Evolutionary conservation across 2,113 vertebrate species (phyloP).

Genomic region (Albula goreensis): DNA sequence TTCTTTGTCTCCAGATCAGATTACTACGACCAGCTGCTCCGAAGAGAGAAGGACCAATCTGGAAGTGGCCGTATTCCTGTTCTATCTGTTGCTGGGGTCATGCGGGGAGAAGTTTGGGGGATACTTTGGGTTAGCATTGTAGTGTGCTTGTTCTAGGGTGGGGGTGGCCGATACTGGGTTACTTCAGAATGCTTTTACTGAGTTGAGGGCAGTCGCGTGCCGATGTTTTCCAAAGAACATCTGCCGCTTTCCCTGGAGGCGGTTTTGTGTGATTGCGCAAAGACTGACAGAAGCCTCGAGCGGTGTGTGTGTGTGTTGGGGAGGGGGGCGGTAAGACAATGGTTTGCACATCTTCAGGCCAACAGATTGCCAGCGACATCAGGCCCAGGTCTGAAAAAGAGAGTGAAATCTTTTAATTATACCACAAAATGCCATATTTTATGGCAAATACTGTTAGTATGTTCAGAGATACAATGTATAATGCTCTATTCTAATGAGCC

Average conservation of each 20-base stretch:
- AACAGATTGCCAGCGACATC: constrained; percentile 44
- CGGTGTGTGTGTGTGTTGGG: constrained; percentile 5
- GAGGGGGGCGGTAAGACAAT: constrained; percentile 40
- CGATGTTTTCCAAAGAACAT: constrained; percentile 72
- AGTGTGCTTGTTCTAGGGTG: constrained; percentile 54
- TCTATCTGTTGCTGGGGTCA: constrained; percentile 39
- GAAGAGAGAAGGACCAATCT: constrained; percentile 53
- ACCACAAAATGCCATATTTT: neutral
- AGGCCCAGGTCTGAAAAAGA: constrained; percentile 20
- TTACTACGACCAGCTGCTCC: constrained; percentile 79
- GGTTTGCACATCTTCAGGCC: constrained; percentile 19
- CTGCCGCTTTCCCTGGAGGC: constrained; percentile 65
- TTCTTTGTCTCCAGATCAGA: constrained; percentile 76
- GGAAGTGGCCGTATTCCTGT: constrained; percentile 46
- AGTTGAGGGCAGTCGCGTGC: constrained; percentile 75
- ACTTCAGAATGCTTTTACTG: constrained; percentile 46
- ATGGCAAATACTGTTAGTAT: neutral
- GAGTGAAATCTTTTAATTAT: constrained; percentile 18
- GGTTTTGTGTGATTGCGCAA: constrained; percentile 50
- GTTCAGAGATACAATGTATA: neutral
- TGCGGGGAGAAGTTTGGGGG: constrained; percentile 26
- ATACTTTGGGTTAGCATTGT: constrained; percentile 6
- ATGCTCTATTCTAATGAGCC: too few relatives aligned
- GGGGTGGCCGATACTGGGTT: constrained; percentile 48
- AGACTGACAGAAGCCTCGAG: constrained; percentile 56